Percentiles rank a stretch among this genome's conserved stretches.
Evolutionary conservation across 2,797 vertebrate genomes (phyloP).

Genomic region (Intellagama lesueurii): DNA sequence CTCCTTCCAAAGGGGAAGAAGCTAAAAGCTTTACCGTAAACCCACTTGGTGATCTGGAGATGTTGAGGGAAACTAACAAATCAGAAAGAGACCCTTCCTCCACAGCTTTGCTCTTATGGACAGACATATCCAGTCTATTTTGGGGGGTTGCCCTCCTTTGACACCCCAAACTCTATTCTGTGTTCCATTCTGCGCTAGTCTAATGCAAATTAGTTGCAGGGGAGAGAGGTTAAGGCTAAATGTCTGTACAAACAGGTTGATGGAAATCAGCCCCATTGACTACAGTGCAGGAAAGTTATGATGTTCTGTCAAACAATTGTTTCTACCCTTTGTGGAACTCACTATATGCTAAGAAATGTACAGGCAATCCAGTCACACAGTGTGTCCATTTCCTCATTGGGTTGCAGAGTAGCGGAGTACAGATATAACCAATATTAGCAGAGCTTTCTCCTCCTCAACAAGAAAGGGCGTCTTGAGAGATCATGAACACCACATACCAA

Average conservation of each 20-base stretch:
- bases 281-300: background rate
- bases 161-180: background rate
- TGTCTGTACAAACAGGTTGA: background rate
- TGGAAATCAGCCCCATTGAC: background rate
- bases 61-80: background rate
- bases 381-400: too few relatives aligned
- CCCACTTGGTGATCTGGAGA: background rate
- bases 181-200: background rate
- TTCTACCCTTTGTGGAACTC: too few relatives aligned
- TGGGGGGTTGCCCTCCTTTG: background rate
- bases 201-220: too few relatives aligned
- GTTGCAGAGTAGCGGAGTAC: background rate
- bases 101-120: background rate
- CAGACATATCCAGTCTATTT: background rate
- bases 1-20: conserved; percentile 6
- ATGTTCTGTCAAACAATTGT: too few relatives aligned
- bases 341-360: background rate
- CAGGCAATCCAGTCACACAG: background rate
- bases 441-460: too few relatives aligned
- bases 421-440: too few relatives aligned
- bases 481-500: too few relatives aligned
- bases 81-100: background rate
- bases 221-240: background rate
- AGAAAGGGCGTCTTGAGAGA: too few relatives aligned
- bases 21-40: conserved; percentile 20